Conservation (phyloP, 2,113 vertebrate species). For the Sceloporus tristichus region DNA sequence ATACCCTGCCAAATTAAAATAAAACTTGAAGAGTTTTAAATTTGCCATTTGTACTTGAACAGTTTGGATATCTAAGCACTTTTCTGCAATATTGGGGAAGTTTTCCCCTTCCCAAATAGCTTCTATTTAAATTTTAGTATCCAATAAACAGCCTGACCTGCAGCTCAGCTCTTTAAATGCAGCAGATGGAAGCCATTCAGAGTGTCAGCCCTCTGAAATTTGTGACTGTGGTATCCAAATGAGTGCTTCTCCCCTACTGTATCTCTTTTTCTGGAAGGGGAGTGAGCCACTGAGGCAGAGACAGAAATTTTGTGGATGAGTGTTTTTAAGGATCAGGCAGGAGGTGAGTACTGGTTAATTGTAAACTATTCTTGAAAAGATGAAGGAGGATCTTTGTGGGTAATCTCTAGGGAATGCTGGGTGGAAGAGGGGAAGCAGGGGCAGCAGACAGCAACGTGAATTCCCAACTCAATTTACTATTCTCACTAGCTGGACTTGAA, state of each 20-base stretch:
- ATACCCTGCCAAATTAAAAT: constrained; percentile 37
- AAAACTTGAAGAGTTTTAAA: constrained; percentile 50
- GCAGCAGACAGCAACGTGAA: background rate
- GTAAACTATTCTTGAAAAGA: background rate
- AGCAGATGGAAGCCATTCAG: constrained; percentile 46
- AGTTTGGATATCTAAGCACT: background rate
- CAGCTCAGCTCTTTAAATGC: constrained; percentile 52
- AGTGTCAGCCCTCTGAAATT: constrained; percentile 55
- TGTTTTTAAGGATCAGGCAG: background rate
- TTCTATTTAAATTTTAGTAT: constrained; percentile 61
- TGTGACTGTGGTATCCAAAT: constrained; percentile 35
- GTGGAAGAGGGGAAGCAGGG: background rate
- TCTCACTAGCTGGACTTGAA: background rate
- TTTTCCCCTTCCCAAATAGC: constrained; percentile 56
- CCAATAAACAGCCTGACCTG: constrained; percentile 64
- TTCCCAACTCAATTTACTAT: background rate
- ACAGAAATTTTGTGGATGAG: background rate
- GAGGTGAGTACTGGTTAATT: background rate
- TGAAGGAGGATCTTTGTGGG: background rate
- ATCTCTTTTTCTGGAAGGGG: fast-evolving
- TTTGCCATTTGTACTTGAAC: constrained; percentile 30
- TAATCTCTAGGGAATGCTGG: background rate
- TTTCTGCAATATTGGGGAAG: background rate
- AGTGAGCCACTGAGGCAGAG: constrained; percentile 7
- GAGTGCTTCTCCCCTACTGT: background rate